phyloP scores from a whole-genome alignment of 2,113 vertebrate genomes.

The Astatoreochromis straeleni region DNA sequence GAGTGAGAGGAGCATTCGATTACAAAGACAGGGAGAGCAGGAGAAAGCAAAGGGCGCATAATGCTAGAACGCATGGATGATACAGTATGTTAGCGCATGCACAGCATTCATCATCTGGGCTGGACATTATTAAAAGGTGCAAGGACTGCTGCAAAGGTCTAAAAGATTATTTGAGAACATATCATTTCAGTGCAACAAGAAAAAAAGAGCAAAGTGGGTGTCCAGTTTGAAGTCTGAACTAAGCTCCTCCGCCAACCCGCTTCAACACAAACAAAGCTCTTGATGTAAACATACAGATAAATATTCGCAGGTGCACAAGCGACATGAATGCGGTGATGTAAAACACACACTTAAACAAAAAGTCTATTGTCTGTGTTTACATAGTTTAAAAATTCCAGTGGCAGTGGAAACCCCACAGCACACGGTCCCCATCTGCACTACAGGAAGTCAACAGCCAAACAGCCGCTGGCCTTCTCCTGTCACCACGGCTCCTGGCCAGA shows the following conservation, averaged over 20 bases:
- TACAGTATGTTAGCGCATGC: not conserved
- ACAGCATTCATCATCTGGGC: not conserved
- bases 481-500: slow-evolving; percentile 23
- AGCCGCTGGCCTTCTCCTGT: slow-evolving; percentile 38
- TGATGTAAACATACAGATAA: not conserved
- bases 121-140: not conserved
- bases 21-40: not conserved
- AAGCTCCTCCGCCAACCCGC: not conserved
- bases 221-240: not conserved
- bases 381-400: slow-evolving; percentile 26
- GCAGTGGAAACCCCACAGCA: not conserved
- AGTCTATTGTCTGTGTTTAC: not conserved
- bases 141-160: not conserved
- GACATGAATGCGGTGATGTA: not conserved
- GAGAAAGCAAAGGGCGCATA: not conserved
- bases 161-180: too few relatives aligned
- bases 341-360: not conserved
- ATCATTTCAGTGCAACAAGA: not conserved
- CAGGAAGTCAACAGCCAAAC: slow-evolving; percentile 53
- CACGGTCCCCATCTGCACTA: not conserved
- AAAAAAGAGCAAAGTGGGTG: not conserved
- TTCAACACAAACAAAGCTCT: not conserved
- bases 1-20: not conserved
- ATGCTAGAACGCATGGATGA: not conserved
- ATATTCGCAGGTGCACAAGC: not conserved